Base-by-base conservation (phyloP, 1,140 invertebrate genomes). In the Agraylea sexmaculata region DNA sequence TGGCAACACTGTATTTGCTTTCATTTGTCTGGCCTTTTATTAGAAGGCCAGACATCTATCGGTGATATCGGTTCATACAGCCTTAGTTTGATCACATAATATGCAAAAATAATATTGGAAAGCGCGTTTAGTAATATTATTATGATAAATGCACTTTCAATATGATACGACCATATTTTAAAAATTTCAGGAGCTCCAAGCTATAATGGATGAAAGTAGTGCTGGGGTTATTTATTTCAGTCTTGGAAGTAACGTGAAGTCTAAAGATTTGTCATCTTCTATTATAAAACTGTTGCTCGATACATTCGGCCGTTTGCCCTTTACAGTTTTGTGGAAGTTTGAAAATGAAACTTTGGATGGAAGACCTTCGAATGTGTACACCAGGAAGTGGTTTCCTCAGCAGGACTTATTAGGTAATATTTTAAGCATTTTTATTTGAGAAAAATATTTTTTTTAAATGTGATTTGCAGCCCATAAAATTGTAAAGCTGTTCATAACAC, bases 291-390 rank as follows among this genome's bases (percentile, higher is more conserved):
- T 39, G 7, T 44, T 51, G 21, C 7, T 49, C 22, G 37, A 50
- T 2, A 65, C 58, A 3, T 60, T 77, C 20, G 54, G 57, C 5
- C 57, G 59, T 35, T 37, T 74, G 0, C 66, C 68, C 19, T 66
- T 74, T 41, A 60, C 57, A 37, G 62, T 78, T 4, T 46, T 79
- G 17, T 77, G 74, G 74, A 79, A 79, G 55, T 75, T 63, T 56
- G 72, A 74, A 38, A 47, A 46, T 10, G 56, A 60, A 12, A 41
- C 43, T 10, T 34, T 66, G 11, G 49, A 54, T 8, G 51, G 53
- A 27, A 49, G 60, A 29, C 61, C 70, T 0, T 15, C 49, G 3
- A 75, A 75, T 51, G 60, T 75, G 4, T 57, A 58, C 28, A 53
- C 66, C 15, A 43, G 49, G 3, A 65, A 69, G 47, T 75, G 71